A percentile compares a stretch with the other conserved stretches of the same genome.
These are phyloP conservation scores for Borostomias antarcticus DNA, from an alignment of 2,797 vertebrate species.

Conservation along the genomic window DNA sequence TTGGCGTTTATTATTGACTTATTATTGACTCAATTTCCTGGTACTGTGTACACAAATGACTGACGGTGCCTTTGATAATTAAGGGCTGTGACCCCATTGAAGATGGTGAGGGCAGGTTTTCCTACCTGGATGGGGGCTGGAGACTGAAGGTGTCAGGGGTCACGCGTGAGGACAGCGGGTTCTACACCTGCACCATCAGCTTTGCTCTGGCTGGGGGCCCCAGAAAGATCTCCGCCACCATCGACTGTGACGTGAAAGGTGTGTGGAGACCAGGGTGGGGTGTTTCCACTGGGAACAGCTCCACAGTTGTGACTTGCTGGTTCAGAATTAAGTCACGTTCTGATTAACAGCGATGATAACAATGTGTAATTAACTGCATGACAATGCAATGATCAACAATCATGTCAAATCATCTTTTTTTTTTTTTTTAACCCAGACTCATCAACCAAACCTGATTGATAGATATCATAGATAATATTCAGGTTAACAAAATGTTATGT, in stretches of 20 bases:
- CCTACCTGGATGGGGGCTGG: slow-evolving; percentile 22
- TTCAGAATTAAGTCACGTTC: background rate
- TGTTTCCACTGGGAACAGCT: background rate
- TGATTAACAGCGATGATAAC: background rate
- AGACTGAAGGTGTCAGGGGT: slow-evolving; percentile 49
- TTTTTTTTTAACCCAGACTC: too few species aligned
- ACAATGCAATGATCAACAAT: background rate
- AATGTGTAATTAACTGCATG: background rate
- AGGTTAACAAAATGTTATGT: background rate
- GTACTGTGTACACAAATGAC: too few species aligned
- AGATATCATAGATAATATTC: too few species aligned
- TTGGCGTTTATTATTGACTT: background rate
- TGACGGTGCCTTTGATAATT: slow-evolving; percentile 1
- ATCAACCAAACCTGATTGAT: too few species aligned
- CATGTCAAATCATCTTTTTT: too few species aligned
- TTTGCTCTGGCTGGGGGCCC: slow-evolving; percentile 64
- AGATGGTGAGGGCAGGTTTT: slow-evolving; percentile 50
- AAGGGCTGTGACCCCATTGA: slow-evolving; percentile 73
- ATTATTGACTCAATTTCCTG: too few species aligned
- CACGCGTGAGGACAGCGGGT: slow-evolving; percentile 63
- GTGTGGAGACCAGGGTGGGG: slow-evolving; percentile 34
- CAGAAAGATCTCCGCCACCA: slow-evolving; percentile 63
- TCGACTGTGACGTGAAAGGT: slow-evolving; percentile 70
- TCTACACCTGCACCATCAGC: slow-evolving; percentile 70
- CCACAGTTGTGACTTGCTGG: background rate